Evolutionary conservation across 2,113 vertebrate genomes (phyloP), one percentile per base, ranked within the genome.

Genomic region (Apus apus): DNA sequence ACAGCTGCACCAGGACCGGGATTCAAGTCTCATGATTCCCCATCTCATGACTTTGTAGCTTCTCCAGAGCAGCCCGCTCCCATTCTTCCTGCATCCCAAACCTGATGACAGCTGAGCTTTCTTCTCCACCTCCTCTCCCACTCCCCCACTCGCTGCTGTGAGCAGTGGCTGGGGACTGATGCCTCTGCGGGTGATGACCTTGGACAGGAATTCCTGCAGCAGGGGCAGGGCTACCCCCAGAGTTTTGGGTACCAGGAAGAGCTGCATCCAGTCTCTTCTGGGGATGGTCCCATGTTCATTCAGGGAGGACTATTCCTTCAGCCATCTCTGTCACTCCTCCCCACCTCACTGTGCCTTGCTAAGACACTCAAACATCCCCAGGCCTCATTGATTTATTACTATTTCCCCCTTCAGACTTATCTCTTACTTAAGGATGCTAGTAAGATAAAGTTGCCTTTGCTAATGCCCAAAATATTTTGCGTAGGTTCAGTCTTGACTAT

Each of bases 1-100:
- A 22, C 0, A 1, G 48, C 74, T 54, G 48, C 0, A 1, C 91
- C 78, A 85, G 66, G 19, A 90, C 53, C 0, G 0, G 51, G 19
- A 87, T 58, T 81, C 76, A 21, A 61, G 58, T 76, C 81, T 95
- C 30, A 32, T 89, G 81, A 90, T 79, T 85, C 58, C 61, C 14
- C 6, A 2, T 56, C 91, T 58, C 54, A 29, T 91, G 74, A 85
- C 67, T 77, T 16, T 3, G 3, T 36, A 85, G 81, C 57, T 64
- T 53, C 65, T 77, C 65, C 65, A 45, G 57, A 78, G 66, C 84
- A 85, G 64, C 50, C 56, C 0, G 4, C n/a, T 85, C 87, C 58
- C 9, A 0, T 76, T 61, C 20, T 71, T 84, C 36, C 81, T 30
- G 84, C 78, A 60, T 89, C 81, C 58, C 46, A 56, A 36, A 20